Base-by-base conservation (phyloP, 2,113 vertebrate genomes). In the Pedionomus torquatus region DNA sequence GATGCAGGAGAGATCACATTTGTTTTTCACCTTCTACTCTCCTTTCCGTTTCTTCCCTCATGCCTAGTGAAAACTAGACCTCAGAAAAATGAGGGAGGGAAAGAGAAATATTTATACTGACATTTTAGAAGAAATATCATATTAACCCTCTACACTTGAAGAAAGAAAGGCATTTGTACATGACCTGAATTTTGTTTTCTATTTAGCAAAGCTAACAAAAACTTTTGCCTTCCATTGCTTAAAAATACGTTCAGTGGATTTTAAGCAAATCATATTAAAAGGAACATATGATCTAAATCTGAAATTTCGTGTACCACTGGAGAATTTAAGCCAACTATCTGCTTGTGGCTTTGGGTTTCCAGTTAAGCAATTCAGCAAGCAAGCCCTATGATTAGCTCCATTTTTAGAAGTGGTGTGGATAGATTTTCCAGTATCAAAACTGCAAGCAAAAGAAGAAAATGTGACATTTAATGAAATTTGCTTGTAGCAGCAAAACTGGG, bases 381-480 rank as follows among this genome's bases (percentile, higher is more conserved):
- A 81, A 96, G 61, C 24, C 89, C 89, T 98, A 87, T 94, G 85
- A 97, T 97, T 98, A 98, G 87, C 54, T 97, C 85, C 94, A 93
- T 97, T 98, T 97, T 97, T 94, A 96, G 88, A 97, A 93, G 51
- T 52, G 39, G 78, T 92, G 72, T 89, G 89, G 95, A 87, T 96
- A 94, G 66, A 71, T 94, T 96, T 98, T 96, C 90, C 88, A 83
- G 78, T 63, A 94, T 92, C 72, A 95, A 94, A 51, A 91, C 93
- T 83, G 64, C 76, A 97, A 92, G 88, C 72, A 92, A 83, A 96
- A 85, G 12, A 93, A 89, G 44, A 88, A 91, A 91, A 94, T 33
- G n/a, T 58, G 63, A 49, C 49, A 87, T 88, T 91, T 87, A 3
- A 13, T 58, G 28, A 61, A 55, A 63, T 80, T 49, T 65, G 51